These are phyloP conservation scores for Reticulitermes speratus DNA, from an alignment of 1,140 invertebrate species.

Conservation along the genomic window DNA sequence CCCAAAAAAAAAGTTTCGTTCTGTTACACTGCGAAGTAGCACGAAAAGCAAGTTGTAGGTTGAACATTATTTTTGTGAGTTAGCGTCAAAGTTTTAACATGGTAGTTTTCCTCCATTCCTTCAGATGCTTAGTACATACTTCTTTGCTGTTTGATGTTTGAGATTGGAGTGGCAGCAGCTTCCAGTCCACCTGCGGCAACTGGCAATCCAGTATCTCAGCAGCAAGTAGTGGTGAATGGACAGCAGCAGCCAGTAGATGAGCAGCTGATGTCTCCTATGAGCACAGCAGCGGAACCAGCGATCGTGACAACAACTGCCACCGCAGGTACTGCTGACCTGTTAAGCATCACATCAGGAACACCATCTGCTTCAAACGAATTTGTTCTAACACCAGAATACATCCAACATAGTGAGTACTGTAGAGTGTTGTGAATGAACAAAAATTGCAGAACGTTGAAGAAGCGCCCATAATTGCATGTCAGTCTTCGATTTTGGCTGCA, in stretches of 20 bases:
- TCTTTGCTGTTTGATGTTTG: not conserved
- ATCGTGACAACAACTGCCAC: not conserved
- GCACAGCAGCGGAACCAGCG: not conserved
- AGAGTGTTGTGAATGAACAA: not conserved
- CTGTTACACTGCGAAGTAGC: too few relatives aligned
- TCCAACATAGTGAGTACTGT: conserved; percentile 75
- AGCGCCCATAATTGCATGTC: not conserved
- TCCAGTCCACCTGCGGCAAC: not conserved
- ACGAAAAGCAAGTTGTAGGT: too few relatives aligned
- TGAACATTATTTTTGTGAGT: too few relatives aligned
- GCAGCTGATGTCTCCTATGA: not conserved
- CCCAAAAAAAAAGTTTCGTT: too few relatives aligned
- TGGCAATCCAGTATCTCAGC: not conserved
- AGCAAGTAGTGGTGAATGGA: conserved; percentile 26
- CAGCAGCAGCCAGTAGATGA: not conserved
- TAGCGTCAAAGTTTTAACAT: too few relatives aligned
- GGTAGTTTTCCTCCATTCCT: too few relatives aligned
- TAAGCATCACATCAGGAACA: conserved; percentile 17
- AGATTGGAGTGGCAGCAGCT: not conserved
- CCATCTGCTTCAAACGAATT: conserved; percentile 61
- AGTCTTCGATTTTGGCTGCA: not conserved
- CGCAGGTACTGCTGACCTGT: not conserved
- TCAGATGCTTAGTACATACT: too few relatives aligned
- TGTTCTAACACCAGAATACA: conserved; percentile 82
- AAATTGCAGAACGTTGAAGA: not conserved